Evolutionary conservation across 1,140 invertebrate genomes (phyloP).

Genomic region (Drosophila lacteicornis): DNA sequence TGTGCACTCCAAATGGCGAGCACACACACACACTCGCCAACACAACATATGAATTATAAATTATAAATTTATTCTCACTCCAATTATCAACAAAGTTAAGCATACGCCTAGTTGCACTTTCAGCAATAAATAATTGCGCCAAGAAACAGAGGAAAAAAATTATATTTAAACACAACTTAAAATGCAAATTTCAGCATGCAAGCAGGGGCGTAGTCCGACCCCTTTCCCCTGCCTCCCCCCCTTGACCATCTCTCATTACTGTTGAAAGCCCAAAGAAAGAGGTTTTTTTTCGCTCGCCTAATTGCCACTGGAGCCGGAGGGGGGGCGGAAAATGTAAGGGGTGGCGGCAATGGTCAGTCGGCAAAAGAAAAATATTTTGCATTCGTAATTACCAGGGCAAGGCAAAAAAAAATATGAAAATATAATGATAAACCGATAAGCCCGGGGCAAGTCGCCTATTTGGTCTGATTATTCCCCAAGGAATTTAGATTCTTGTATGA

Average conservation of each 20-base stretch:
- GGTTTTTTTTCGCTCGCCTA: conserved; percentile 61
- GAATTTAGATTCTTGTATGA: background rate
- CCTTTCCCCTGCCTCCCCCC: background rate
- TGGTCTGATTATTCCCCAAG: conserved; percentile 12
- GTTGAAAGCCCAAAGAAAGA: conserved; percentile 77
- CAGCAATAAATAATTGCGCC: conserved; percentile 74
- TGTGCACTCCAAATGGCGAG: conserved; percentile 39
- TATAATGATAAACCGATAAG: conserved; percentile 54
- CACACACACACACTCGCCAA: conserved; percentile 25
- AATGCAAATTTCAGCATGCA: conserved; percentile 74
- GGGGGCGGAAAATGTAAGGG: background rate
- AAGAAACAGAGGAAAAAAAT: conserved; percentile 51
- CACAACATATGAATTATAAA: conserved; percentile 60
- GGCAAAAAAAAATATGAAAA: background rate
- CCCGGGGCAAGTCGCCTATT: conserved; percentile 22
- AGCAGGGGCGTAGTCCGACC: conserved; percentile 25
- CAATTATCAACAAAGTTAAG: conserved; percentile 82
- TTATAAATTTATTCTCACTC: conserved; percentile 80
- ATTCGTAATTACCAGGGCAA: conserved; percentile 48
- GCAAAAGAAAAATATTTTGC: conserved; percentile 64
- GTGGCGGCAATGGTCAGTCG: conserved; percentile 44
- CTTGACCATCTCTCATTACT: conserved; percentile 34
- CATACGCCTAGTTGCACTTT: conserved; percentile 80
- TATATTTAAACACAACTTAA: conserved; percentile 76
- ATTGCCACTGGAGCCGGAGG: conserved; percentile 43